phyloP scores from a whole-genome alignment of 2,113 vertebrate genomes.

The Acinonyx jubatus region DNA sequence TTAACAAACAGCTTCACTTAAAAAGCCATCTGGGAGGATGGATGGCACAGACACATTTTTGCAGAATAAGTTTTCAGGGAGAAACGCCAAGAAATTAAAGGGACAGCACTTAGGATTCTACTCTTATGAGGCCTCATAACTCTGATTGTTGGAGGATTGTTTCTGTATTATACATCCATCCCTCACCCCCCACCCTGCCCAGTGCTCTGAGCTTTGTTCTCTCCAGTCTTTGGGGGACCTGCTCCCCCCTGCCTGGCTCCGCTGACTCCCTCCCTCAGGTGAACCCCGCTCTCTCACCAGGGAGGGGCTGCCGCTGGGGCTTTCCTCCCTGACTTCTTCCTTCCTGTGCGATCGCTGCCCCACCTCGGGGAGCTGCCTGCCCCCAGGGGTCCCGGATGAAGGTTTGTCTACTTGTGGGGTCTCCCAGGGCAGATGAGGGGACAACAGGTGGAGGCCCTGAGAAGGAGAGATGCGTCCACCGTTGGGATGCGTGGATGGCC shows the following conservation, averaged over 20 bases:
- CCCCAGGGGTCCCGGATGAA: background rate
- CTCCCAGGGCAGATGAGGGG: background rate
- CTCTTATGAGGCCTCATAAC: constrained; percentile 38
- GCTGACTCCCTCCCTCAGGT: background rate
- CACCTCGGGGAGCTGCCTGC: background rate
- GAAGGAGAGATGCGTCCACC: background rate
- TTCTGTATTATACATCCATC: background rate
- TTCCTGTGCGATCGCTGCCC: background rate
- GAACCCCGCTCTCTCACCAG: background rate
- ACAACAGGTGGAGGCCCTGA: rapidly evolving
- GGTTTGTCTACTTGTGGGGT: background rate
- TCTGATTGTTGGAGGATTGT: background rate
- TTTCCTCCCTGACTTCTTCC: background rate
- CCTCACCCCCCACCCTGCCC: rapidly evolving
- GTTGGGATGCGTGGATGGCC: background rate
- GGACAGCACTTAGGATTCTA: background rate
- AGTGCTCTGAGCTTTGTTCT: background rate
- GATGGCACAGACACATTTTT: constrained; percentile 52
- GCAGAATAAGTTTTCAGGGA: constrained; percentile 10
- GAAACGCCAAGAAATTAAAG: constrained; percentile 56
- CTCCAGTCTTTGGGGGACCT: background rate
- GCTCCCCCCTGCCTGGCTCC: background rate
- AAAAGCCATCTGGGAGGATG: constrained; percentile 76
- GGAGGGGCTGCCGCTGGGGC: background rate
- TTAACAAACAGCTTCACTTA: constrained; percentile 56